Conservation (phyloP, 2,797 vertebrate genomes). For the Oryzias sinensis region DNA sequence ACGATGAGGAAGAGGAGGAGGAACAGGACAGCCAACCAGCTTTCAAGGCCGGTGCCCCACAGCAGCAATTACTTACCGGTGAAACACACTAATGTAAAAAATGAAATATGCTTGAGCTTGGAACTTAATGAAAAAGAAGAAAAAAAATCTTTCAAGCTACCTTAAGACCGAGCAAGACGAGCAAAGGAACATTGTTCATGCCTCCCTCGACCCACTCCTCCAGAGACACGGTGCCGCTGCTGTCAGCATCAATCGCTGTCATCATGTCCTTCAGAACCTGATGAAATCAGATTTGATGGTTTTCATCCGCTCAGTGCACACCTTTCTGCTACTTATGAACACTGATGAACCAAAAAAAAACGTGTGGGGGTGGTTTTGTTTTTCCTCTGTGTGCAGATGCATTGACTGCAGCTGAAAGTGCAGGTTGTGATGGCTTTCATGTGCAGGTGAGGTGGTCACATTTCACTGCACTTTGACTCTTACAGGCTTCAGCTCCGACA, state of each 20-base stretch:
- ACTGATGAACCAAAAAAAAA: neutral
- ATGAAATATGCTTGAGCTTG: slow-evolving; percentile 15
- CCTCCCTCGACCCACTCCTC: slow-evolving; percentile 92
- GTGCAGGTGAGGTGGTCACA: neutral
- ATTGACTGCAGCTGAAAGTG: neutral
- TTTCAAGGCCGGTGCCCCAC: slow-evolving; percentile 22
- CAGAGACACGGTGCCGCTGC: slow-evolving; percentile 88
- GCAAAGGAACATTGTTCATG: slow-evolving; percentile 88
- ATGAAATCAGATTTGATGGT: slow-evolving; percentile 19
- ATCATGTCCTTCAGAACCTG: slow-evolving; percentile 96
- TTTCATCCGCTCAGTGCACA: slow-evolving; percentile 14
- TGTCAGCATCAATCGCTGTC: slow-evolving; percentile 89
- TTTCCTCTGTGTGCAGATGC: neutral
- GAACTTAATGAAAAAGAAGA: slow-evolving; percentile 11
- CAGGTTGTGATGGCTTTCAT: neutral
- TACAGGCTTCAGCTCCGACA: slow-evolving; percentile 90
- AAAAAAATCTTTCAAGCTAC: slow-evolving; percentile 41
- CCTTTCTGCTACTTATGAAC: slow-evolving; percentile 11
- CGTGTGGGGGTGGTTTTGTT: slow-evolving; percentile 1
- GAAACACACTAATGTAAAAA: slow-evolving; percentile 35
- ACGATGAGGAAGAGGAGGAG: slow-evolving; percentile 33
- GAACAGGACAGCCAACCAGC: slow-evolving; percentile 29
- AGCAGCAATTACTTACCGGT: slow-evolving; percentile 20
- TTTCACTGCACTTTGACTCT: slow-evolving; percentile 40
- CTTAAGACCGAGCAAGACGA: slow-evolving; percentile 90